Percentiles rank a stretch among this genome's conserved stretches.
phyloP scores from a whole-genome alignment of 2,888 invertebrate genomes.

The Amaurobius ferox region DNA sequence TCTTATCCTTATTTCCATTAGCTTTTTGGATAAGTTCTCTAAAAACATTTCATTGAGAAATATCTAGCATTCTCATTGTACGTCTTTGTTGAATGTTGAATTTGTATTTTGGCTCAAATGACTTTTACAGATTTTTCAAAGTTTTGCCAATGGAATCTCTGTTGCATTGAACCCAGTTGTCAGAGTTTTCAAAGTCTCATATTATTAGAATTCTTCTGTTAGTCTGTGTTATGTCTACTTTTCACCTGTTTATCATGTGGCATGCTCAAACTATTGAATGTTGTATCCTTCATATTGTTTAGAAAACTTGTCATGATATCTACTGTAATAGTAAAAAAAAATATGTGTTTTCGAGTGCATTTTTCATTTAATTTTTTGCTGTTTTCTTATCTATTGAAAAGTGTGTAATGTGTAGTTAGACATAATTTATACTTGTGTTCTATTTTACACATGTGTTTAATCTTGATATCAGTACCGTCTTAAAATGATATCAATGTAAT shows the following conservation, averaged over 20 bases:
- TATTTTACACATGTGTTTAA: constrained; percentile 66
- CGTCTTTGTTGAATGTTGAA: no score
- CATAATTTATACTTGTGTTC: constrained; percentile 67
- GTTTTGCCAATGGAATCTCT: constrained; percentile 49
- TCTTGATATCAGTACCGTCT: constrained; percentile 64
- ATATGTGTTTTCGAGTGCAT: constrained; percentile 65
- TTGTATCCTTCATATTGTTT: constrained; percentile 71
- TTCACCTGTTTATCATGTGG: constrained; percentile 68
- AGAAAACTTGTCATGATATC: constrained; percentile 58
- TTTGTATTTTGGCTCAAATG: constrained; percentile 3
- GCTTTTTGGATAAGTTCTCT: no score
- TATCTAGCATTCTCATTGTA: no score
- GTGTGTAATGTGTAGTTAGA: constrained; percentile 63
- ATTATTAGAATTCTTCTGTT: constrained; percentile 53
- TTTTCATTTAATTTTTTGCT: constrained; percentile 62
- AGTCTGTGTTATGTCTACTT: constrained; percentile 65
- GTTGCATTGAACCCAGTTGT: constrained; percentile 46
- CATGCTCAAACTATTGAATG: constrained; percentile 71
- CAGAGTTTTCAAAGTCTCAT: constrained; percentile 55
- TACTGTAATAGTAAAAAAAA: constrained; percentile 62
- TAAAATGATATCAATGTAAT: constrained; percentile 51
- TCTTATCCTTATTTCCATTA: no score
- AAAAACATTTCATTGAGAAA: no score
- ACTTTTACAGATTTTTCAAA: constrained; percentile 44
- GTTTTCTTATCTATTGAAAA: constrained; percentile 61